These are phyloP conservation scores for Gulo gulo DNA, from an alignment of 2,113 vertebrate species.

Conservation along the genomic window DNA sequence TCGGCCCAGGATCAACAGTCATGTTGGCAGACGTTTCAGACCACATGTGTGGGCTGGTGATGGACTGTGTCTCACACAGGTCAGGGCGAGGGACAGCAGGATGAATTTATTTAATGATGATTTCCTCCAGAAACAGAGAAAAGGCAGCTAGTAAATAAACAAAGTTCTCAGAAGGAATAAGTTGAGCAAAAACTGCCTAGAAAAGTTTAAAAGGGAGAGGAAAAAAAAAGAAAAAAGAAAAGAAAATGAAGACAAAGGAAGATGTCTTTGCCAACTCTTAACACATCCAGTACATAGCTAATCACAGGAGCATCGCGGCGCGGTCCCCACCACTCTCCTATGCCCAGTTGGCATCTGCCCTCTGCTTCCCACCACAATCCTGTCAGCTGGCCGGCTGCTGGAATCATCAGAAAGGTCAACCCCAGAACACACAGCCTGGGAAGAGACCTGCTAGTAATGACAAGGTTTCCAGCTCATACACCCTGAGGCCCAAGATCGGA, in stretches of 20 bases:
- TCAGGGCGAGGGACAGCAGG: background rate
- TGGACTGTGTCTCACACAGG: too few relatives aligned
- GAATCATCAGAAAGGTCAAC: background rate
- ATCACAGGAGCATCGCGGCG: background rate
- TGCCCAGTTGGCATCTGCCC: background rate
- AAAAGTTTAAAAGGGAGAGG: background rate
- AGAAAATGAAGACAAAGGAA: background rate
- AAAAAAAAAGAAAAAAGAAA: background rate
- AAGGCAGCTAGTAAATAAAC: background rate
- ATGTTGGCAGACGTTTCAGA: background rate
- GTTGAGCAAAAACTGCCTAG: background rate
- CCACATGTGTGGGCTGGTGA: background rate
- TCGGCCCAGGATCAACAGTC: background rate
- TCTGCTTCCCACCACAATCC: background rate
- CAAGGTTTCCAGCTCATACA: background rate
- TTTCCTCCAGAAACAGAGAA: background rate
- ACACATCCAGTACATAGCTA: background rate
- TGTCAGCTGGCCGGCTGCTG: too few relatives aligned
- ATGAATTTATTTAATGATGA: background rate
- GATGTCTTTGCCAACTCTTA: background rate
- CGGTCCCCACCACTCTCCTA: background rate
- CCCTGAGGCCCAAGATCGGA: background rate
- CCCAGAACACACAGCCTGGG: background rate
- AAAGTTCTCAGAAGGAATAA: background rate
- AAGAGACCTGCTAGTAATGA: background rate